phyloP scores from a whole-genome alignment of 53 echinoderm and acorn worm genomes.

The Zoroaster sp. region DNA sequence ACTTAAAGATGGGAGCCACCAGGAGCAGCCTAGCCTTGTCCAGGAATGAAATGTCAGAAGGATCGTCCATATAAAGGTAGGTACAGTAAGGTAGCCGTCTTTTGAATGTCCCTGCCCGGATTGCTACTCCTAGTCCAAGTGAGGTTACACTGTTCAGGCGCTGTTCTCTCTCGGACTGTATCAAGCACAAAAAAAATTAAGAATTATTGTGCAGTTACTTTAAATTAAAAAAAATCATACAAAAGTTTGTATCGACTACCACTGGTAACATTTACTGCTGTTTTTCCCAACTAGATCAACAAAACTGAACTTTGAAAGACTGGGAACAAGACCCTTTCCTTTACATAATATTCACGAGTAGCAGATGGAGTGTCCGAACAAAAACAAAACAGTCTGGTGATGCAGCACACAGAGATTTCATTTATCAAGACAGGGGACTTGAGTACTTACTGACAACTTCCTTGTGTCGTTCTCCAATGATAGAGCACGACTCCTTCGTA shows the following conservation, averaged over 20 bases:
- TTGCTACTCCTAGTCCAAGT: background rate
- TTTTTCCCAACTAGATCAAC: no score
- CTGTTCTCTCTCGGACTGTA: background rate
- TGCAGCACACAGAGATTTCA: no score
- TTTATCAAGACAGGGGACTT: no score
- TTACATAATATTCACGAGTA: no score
- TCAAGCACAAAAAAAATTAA: background rate
- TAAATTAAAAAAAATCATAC: no score
- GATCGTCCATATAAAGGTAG: background rate
- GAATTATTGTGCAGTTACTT: no score
- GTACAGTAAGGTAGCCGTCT: conserved; percentile 22
- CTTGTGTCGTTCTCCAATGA: background rate
- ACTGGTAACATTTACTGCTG: no score
- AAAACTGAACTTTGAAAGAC: no score
- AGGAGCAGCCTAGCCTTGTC: background rate
- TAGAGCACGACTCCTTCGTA: background rate
- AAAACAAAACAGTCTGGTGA: no score
- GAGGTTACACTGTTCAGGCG: background rate
- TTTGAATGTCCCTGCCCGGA: background rate
- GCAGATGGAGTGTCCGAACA: no score
- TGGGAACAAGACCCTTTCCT: no score
- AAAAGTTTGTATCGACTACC: no score
- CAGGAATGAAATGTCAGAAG: background rate
- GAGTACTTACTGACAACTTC: background rate
- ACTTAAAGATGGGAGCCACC: conserved; percentile 84